Evolutionary conservation across 2,888 invertebrate genomes (phyloP).

Genomic region (Eupithecia abbreviata): DNA sequence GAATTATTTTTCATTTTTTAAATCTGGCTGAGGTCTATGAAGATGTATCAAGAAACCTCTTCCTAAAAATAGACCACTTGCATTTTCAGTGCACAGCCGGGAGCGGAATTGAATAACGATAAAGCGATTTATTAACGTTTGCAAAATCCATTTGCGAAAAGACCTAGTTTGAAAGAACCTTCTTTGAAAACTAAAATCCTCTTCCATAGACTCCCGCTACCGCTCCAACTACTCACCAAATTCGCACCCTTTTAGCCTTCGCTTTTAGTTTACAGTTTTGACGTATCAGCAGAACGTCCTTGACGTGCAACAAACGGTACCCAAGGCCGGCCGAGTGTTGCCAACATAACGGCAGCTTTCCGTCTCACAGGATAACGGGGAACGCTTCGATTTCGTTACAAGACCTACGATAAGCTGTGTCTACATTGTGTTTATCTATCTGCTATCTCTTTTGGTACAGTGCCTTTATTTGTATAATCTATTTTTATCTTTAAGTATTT

Average conservation of each 20-base stretch:
- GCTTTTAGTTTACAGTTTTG: not conserved
- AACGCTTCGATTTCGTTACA: constrained; percentile 76
- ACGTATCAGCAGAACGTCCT: constrained; percentile 20
- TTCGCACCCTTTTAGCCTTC: not conserved
- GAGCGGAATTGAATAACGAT: not conserved
- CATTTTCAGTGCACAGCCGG: too few species aligned
- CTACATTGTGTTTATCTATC: not conserved
- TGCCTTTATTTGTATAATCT: not conserved
- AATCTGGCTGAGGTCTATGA: too few species aligned
- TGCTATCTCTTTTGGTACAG: too few species aligned
- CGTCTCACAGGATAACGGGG: constrained; percentile 82
- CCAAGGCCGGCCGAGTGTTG: constrained; percentile 26
- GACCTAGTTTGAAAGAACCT: not conserved
- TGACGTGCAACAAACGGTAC: constrained; percentile 23
- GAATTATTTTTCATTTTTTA: too few species aligned
- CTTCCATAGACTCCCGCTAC: not conserved
- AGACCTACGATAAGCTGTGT: constrained; percentile 5
- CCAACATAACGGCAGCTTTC: constrained; percentile 75
- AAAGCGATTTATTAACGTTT: not conserved
- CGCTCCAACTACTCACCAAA: not conserved
- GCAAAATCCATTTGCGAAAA: not conserved
- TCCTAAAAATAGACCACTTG: too few species aligned
- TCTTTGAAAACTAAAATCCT: not conserved
- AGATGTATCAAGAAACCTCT: too few species aligned
- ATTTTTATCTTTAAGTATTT: not conserved